Evolutionary conservation across 2,888 invertebrate species (phyloP).

Genomic region (Ephialtes manifestator): DNA sequence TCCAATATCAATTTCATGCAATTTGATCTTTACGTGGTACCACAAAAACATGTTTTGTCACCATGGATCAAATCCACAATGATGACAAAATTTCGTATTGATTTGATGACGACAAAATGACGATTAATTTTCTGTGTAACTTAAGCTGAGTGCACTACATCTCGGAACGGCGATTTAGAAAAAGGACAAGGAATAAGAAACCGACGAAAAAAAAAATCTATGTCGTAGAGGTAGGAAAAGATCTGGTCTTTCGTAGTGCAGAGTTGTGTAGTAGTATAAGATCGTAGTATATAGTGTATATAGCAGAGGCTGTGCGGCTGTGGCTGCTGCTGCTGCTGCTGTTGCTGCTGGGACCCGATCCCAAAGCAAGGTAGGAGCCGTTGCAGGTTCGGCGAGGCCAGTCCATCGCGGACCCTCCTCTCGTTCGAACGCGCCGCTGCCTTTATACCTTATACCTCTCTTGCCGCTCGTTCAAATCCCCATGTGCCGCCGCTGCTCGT

Average conservation of each 20-base stretch:
- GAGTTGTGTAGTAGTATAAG: conserved; percentile 77
- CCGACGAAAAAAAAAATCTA: conserved; percentile 58
- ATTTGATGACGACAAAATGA: too few species aligned
- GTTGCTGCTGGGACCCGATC: conserved; percentile 85
- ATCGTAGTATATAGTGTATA: conserved; percentile 79
- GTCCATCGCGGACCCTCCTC: conserved; percentile 86
- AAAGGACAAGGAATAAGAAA: conserved; percentile 64
- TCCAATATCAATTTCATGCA: too few species aligned
- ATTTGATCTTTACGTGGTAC: too few species aligned
- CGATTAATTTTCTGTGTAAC: too few species aligned
- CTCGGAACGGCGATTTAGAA: conserved; percentile 25
- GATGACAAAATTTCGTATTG: too few species aligned
- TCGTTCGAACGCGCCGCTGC: conserved; percentile 81
- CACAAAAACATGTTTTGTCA: too few species aligned
- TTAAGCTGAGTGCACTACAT: not conserved
- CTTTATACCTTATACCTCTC: conserved; percentile 71
- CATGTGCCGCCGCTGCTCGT: conserved; percentile 72
- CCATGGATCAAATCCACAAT: too few species aligned
- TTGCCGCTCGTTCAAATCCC: conserved; percentile 81
- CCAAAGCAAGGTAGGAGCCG: conserved; percentile 83
- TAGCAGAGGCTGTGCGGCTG: conserved; percentile 39
- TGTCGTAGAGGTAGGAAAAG: conserved; percentile 74
- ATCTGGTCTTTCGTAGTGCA: conserved; percentile 73
- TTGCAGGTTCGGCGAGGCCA: conserved; percentile 79
- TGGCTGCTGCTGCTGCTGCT: conserved; percentile 33